Percentiles rank a stretch among this genome's conserved stretches.
These are phyloP conservation scores for Bradypodion ventrale DNA, from an alignment of 2,797 vertebrate genomes.

Conservation along the genomic window DNA sequence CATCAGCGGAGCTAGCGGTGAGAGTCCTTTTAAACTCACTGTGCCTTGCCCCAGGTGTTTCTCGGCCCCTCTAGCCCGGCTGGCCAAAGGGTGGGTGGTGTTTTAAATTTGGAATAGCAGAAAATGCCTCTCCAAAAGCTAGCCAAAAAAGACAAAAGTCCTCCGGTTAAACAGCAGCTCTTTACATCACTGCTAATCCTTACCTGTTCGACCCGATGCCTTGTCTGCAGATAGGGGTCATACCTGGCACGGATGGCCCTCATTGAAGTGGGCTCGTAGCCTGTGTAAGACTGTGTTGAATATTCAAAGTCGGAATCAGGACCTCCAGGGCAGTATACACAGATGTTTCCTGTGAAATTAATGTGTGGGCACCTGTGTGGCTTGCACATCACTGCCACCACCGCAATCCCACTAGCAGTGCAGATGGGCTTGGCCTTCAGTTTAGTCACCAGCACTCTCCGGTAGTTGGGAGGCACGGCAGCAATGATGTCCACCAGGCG, in stretches of 20 bases:
- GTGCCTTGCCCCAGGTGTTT: too few species aligned
- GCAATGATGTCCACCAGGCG: conserved; percentile 95
- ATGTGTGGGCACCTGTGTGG: conserved; percentile 97
- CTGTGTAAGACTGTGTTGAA: too few species aligned
- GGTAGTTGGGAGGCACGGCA: conserved; percentile 89
- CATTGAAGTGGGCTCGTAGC: conserved; percentile 99
- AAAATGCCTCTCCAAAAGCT: too few species aligned
- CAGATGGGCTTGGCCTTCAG: conserved; percentile 95
- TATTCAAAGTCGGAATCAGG: too few species aligned
- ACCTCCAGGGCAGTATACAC: too few species aligned
- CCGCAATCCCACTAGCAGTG: conserved; percentile 96
- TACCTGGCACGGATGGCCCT: conserved; percentile 94
- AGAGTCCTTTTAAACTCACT: too few species aligned
- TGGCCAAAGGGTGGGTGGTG: too few species aligned
- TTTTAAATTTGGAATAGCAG: too few species aligned
- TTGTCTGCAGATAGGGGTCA: conserved; percentile 92
- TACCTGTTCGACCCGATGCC: conserved; percentile 95
- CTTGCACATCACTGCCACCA: conserved; percentile 98
- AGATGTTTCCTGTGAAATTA: conserved; percentile 97
- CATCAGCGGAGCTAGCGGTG: too few species aligned
- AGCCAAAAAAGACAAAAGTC: too few species aligned
- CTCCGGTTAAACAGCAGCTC: too few species aligned
- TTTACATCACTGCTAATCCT: conserved; percentile 7
- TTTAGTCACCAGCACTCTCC: conserved; percentile 88
- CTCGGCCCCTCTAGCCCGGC: too few species aligned